Evolutionary conservation across 2,888 invertebrate species (phyloP).

Genomic region (Diaphora mendica): DNA sequence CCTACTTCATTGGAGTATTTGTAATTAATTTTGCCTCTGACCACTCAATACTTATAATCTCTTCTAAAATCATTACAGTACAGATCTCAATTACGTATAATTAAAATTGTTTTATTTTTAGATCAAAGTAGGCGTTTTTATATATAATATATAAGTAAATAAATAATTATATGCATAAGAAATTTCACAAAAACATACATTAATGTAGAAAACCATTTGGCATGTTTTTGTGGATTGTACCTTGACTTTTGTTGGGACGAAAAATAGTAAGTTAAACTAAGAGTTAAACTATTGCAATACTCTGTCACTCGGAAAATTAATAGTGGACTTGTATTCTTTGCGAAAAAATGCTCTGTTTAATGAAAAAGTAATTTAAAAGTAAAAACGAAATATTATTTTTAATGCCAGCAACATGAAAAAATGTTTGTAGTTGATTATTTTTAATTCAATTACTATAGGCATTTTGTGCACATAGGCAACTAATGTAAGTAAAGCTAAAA

Average conservation of each 20-base stretch:
- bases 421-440: too few species aligned
- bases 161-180: too few species aligned
- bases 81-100: not conserved
- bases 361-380: not conserved
- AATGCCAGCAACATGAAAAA: too few species aligned
- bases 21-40: not conserved
- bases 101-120: not conserved
- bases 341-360: not conserved
- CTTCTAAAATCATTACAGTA: not conserved
- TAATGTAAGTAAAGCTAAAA: too few species aligned
- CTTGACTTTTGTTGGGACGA: too few species aligned
- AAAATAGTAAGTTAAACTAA: too few species aligned
- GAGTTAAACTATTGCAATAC: slow-evolving; percentile 10
- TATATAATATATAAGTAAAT: too few species aligned
- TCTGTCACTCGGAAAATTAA: slow-evolving; percentile 14
- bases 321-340: slow-evolving; percentile 2
- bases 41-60: not conserved
- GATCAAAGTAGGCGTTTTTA: not conserved
- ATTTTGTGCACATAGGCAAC: too few species aligned
- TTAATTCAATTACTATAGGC: too few species aligned
- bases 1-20: not conserved
- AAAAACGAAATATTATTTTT: not conserved
- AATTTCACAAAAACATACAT: too few species aligned
- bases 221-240: too few species aligned
- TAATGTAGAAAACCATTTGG: too few species aligned